Evolutionary conservation across 2,888 invertebrate genomes (phyloP), one percentile per base, ranked within the genome.

Genomic region (Ophonus ardosiacus): DNA sequence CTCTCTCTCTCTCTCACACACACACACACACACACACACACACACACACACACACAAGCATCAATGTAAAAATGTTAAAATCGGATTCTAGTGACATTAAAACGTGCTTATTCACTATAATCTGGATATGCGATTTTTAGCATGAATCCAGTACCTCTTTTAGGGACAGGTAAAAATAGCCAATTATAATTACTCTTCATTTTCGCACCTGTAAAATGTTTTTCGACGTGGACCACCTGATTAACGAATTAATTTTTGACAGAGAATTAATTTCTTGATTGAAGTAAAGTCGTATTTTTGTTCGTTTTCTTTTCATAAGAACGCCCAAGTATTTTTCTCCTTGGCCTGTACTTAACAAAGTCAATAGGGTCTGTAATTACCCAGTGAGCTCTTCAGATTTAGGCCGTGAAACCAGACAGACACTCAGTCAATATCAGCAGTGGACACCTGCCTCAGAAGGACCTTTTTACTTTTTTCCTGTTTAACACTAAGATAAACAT

Each of bases 341-440:
- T 83, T 83, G 83, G 83, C 59, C 40, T 83, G 76, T 83, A 83
- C 83, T 83, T 83, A 59, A 83, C 83, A 83, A 83, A 74, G 83
- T 83, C 83, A 74, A 83, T 83, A 83, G 76, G 21, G 76, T 74
- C 59, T 83, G 83, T 83, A 83, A 83, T 82, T 82, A 82, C 71
- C 82, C 68, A 24, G 43, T 57, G 38, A 24, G 71, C 74, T 83
- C 76, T 71, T 74, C 76, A 83, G 61, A 83, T 83, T 83, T 83
- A 76, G 83, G 83, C 83, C 83, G 76, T 74, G 74, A 74, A 83
- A 83, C 83, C 83, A 74, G 61, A 38, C 83, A 83, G 83, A 83
- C 74, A 43, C 21, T 81, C 56, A 56, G 81, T 74, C 74, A 83
- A 83, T 59, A 83, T 38, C 17, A 13, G n/a, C 21, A 61, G 68